These are phyloP conservation scores for Campylomormyrus numenius DNA, from an alignment of 2,113 vertebrate species.

Conservation along the genomic window DNA sequence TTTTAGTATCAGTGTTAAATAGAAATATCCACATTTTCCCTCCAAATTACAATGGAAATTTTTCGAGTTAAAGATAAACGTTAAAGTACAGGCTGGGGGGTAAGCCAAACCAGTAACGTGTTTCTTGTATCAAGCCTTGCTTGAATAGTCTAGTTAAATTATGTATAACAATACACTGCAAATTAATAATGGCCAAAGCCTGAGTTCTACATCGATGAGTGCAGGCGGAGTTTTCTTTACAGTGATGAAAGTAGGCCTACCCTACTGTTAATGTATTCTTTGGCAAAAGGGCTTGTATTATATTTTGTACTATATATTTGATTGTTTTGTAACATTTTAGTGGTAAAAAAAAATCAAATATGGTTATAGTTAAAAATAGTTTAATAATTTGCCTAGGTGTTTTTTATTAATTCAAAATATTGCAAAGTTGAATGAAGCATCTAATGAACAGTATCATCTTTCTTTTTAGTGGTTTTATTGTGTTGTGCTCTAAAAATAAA, in stretches of 20 bases:
- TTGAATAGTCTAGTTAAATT: slow-evolving; percentile 5
- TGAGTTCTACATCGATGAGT: neutral
- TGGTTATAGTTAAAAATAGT: neutral
- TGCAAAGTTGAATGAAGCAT: neutral
- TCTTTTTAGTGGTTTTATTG: neutral
- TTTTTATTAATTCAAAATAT: neutral
- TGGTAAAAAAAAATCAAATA: neutral
- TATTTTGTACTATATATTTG: neutral
- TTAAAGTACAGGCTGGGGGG: neutral
- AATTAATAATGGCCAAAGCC: neutral
- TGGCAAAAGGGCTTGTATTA: neutral
- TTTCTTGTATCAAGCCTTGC: neutral
- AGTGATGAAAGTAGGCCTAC: neutral
- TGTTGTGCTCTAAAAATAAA: neutral
- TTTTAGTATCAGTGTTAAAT: neutral
- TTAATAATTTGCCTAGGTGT: neutral
- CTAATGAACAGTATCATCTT: neutral
- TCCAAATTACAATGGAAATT: neutral
- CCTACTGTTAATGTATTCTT: neutral
- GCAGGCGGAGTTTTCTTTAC: neutral
- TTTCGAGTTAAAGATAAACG: neutral
- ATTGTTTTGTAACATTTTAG: neutral
- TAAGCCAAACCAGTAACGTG: neutral
- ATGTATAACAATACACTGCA: neutral
- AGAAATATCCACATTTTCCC: neutral